These are phyloP conservation scores for Amblyjoppa fuscipennis DNA, from an alignment of 2,888 invertebrate genomes.

Conservation along the genomic window DNA sequence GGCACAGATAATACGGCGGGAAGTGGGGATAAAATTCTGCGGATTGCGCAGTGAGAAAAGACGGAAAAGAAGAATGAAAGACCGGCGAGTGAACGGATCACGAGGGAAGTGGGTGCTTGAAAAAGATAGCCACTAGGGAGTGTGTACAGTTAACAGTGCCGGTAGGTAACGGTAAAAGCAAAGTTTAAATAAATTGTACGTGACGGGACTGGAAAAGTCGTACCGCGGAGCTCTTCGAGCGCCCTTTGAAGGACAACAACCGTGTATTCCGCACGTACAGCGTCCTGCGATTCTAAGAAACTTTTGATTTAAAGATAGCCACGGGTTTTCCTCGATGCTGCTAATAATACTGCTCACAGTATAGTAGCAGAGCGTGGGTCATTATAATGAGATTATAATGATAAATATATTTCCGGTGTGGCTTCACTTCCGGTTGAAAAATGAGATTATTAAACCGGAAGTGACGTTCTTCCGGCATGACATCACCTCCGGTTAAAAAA, in stretches of 20 bases:
- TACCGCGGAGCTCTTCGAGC: conserved; percentile 62
- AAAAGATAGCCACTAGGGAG: conserved; percentile 6
- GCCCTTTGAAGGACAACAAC: conserved; percentile 53
- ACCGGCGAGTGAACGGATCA: conserved; percentile 53
- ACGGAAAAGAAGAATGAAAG: conserved; percentile 47
- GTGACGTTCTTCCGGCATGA: too few relatives aligned
- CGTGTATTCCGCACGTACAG: conserved; percentile 30
- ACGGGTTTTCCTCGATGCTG: conserved; percentile 11
- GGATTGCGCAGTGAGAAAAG: conserved; percentile 51
- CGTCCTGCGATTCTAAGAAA: conserved; percentile 64
- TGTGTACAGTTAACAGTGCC: conserved; percentile 69
- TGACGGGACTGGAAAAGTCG: conserved; percentile 66
- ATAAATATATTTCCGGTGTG: too few relatives aligned
- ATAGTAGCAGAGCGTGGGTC: background rate
- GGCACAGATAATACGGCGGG: conserved; percentile 50
- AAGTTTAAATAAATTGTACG: conserved; percentile 75
- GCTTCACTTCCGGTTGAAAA: background rate
- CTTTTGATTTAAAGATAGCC: conserved; percentile 59
- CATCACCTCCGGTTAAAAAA: background rate
- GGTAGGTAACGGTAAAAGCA: conserved; percentile 75
- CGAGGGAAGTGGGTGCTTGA: conserved; percentile 37
- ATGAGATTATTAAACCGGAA: background rate
- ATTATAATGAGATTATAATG: background rate
- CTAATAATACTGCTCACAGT: background rate
- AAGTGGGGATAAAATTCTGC: conserved; percentile 53